phyloP scores from a whole-genome alignment of 1,140 invertebrate species.

The Drosophila seguyi region DNA sequence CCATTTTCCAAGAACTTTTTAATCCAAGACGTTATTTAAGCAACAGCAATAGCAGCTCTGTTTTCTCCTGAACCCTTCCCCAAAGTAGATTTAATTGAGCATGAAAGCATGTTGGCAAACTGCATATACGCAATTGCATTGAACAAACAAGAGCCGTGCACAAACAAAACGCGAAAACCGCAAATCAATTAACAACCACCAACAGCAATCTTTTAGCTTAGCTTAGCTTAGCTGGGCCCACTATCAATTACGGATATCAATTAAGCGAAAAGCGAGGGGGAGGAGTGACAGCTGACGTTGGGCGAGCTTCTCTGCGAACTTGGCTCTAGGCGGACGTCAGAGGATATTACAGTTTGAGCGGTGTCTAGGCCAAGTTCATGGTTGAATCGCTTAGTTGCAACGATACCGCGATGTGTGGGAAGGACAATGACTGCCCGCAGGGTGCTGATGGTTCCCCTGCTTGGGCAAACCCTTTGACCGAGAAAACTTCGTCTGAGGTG shows the following conservation, averaged over 20 bases:
- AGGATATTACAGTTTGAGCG: neutral
- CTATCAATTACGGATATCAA: slow-evolving; percentile 46
- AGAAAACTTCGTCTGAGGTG: neutral
- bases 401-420: neutral
- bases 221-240: neutral
- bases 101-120: neutral
- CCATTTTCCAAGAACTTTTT: neutral
- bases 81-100: neutral
- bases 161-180: slow-evolving; percentile 50
- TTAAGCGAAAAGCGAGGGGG: slow-evolving; percentile 8
- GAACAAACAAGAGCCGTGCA: slow-evolving; percentile 2
- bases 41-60: neutral
- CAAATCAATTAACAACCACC: slow-evolving; percentile 59
- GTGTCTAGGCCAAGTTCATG: slow-evolving; percentile 2
- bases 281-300: slow-evolving; percentile 1
- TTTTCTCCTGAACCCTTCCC: neutral
- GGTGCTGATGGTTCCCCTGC: neutral
- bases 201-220: slow-evolving; percentile 5
- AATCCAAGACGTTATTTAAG: neutral
- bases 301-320: neutral
- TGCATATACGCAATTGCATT: neutral
- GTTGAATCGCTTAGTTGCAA: neutral
- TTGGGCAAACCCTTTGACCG: slow-evolving; percentile 1
- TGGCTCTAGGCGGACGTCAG: neutral
- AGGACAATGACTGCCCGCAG: slow-evolving; percentile 3